Base-by-base conservation (phyloP, 1,140 invertebrate genomes). In the Lasioglossum baleicum region DNA sequence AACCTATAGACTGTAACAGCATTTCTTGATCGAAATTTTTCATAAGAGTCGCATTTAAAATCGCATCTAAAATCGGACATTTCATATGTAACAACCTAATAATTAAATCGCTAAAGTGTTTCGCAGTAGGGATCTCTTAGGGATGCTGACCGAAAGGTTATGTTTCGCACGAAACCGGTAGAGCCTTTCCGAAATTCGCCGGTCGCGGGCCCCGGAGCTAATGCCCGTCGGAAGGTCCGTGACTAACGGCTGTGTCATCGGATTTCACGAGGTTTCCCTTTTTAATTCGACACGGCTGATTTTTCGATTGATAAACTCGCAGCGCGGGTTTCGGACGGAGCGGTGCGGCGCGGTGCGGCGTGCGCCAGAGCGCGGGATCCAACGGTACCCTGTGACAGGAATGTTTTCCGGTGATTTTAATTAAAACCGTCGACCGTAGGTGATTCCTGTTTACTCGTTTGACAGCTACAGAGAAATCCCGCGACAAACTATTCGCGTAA, bases 161-260 rank as follows among this genome's bases (percentile, higher is more conserved):
- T 35, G 35, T 35, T 35, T 35, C 35, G 35, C 35, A 35, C 5
- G 61, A 53, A 65, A 80, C 69, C 71, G 70, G 70, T 80, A 71
- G 64, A 60, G 66, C 53, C 77, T 74, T 66, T 61, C 64, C 64
- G 31, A 80, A 75, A 74, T 75, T 80, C 71, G 56, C 56, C 53
- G 53, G 26, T 44, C 13, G 48, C 13, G 22, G 8, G 1, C 22
- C 42, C 7, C 2, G 63, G 26, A 44, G 48, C 42, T 75, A 66
- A 80, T 80, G 42, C 69, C 61, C 11, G 44, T 64, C 48, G 48
- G 70, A 66, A 65, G 76, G 61, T 40, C 61, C 76, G 48, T 73
- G 76, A 73, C 76, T 48, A 79, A 79, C 70, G 61, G 70, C 40
- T 22, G 76, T 78, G 76, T 79, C 76, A 73, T 79, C 70, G 61